Conservation (phyloP, 2,888 invertebrate genomes). For the Drosophila anomalata region DNA sequence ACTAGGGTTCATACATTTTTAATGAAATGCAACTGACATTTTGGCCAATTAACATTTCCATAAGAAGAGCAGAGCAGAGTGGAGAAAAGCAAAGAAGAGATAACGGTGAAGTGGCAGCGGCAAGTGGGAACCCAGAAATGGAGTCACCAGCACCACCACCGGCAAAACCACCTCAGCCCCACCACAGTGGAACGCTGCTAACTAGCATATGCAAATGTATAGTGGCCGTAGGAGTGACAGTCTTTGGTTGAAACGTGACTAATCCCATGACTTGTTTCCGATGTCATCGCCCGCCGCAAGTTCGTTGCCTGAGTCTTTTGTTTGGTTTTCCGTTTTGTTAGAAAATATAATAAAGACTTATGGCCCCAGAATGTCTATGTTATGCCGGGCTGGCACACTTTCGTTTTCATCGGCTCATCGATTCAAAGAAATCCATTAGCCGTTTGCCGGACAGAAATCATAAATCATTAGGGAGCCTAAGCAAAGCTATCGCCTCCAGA, state of each 20-base stretch:
- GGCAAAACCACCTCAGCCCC: not conserved
- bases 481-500: conserved; percentile 8
- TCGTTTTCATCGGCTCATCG: conserved; percentile 33
- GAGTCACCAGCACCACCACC: conserved; percentile 5
- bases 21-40: conserved; percentile 49
- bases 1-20: conserved; percentile 33
- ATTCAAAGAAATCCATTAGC: conserved; percentile 10
- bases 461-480: conserved; percentile 24
- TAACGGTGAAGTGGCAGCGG: conserved; percentile 37
- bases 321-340: conserved; percentile 21
- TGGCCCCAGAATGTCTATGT: conserved; percentile 1
- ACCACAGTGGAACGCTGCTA: conserved; percentile 13
- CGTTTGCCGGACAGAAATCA: conserved; percentile 12
- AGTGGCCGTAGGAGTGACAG: conserved; percentile 50
- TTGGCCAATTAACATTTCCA: conserved; percentile 67
- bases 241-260: conserved; percentile 65
- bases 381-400: conserved; percentile 32
- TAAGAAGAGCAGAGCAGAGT: conserved; percentile 35
- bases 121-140: conserved; percentile 37
- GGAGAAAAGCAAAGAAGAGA: conserved; percentile 10
- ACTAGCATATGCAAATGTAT: conserved; percentile 54
- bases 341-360: conserved; percentile 18
- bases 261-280: conserved; percentile 63
- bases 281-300: conserved; percentile 54
- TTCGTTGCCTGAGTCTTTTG: conserved; percentile 57